Conservation (phyloP, 2,113 vertebrate species). For the Ictalurus furcatus region DNA sequence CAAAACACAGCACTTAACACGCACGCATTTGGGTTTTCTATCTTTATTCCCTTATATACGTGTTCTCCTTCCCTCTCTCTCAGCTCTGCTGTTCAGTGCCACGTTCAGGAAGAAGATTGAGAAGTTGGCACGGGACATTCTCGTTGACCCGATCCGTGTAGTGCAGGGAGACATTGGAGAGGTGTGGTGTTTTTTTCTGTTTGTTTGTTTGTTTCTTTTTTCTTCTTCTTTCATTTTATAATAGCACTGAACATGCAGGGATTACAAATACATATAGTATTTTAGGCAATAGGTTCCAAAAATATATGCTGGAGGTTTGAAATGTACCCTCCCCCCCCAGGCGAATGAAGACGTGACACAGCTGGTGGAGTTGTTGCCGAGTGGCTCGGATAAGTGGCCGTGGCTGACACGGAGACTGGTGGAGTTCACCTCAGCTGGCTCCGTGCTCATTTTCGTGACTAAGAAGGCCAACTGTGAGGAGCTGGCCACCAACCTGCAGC, state of each 20-base stretch:
- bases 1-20: neutral
- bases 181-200: constrained; percentile 66
- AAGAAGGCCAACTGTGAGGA: constrained; percentile 96
- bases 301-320: neutral
- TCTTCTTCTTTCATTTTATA: neutral
- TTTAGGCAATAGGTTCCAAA: too few species aligned
- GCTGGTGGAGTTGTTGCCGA: constrained; percentile 87
- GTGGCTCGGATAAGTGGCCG: constrained; percentile 88
- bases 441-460: constrained; percentile 95
- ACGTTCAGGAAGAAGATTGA: constrained; percentile 99
- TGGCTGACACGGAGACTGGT: constrained; percentile 92
- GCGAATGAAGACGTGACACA: constrained; percentile 98
- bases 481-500: constrained; percentile 87
- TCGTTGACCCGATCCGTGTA: constrained; percentile 93
- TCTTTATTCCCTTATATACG: neutral
- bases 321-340: constrained; percentile 62
- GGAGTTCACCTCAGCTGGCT: constrained; percentile 93
- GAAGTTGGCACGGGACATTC: constrained; percentile 91
- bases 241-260: neutral
- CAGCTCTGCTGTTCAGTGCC: constrained; percentile 95
- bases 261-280: neutral
- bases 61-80: constrained; percentile 18
- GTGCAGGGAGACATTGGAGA: constrained; percentile 98
- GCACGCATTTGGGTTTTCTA: neutral
- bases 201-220: neutral